Conservation (phyloP, 2,797 vertebrate genomes). For the Xiphophorus birchmanni region DNA sequence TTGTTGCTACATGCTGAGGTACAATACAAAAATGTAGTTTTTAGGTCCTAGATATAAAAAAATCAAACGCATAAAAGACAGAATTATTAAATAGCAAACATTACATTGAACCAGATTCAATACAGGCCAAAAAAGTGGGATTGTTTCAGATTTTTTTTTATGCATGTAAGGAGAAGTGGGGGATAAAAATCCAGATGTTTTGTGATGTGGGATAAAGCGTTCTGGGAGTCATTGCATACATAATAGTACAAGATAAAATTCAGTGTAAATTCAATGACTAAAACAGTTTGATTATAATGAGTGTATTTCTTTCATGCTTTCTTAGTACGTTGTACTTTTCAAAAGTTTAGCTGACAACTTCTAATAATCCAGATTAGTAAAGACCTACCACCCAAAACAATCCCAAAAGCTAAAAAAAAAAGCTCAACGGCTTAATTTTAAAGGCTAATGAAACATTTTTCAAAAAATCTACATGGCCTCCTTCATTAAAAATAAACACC, state of each 20-base stretch:
- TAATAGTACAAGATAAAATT: too few relatives aligned
- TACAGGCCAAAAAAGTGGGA: neutral
- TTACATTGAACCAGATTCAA: neutral
- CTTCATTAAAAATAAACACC: neutral
- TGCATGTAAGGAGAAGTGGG: neutral
- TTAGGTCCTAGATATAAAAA: neutral
- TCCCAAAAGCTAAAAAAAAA: neutral
- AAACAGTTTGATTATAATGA: too few relatives aligned
- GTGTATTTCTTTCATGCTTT: too few relatives aligned
- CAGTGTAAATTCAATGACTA: too few relatives aligned
- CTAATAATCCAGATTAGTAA: neutral
- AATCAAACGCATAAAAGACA: neutral
- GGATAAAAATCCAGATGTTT: neutral
- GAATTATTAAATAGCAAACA: neutral
- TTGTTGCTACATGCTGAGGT: neutral
- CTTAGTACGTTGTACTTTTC: neutral
- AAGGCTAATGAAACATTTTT: neutral
- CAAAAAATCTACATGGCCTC: neutral
- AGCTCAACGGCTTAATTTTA: neutral
- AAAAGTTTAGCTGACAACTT: neutral
- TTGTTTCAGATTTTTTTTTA: neutral
- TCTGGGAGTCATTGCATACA: too few relatives aligned
- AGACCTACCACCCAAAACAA: neutral
- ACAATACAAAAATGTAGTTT: neutral
- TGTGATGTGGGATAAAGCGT: too few relatives aligned